These are phyloP conservation scores for Australoheros facetus DNA, from an alignment of 2,797 vertebrate genomes.

Conservation along the genomic window DNA sequence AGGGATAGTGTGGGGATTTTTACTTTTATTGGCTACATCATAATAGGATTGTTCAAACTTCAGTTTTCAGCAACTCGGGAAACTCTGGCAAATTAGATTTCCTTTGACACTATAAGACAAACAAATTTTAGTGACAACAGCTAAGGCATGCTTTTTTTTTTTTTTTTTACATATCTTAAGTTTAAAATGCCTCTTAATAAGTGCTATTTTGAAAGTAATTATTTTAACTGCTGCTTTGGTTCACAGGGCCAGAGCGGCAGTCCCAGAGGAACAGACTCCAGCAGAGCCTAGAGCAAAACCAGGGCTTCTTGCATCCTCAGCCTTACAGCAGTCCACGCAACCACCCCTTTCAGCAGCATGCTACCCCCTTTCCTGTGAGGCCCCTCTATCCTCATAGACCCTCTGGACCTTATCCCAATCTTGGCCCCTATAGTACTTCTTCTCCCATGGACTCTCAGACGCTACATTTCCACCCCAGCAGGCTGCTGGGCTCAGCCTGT, in stretches of 20 bases:
- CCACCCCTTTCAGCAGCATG: slow-evolving; percentile 83
- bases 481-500: slow-evolving; percentile 74
- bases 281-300: slow-evolving; percentile 84
- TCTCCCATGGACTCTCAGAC: slow-evolving; percentile 82
- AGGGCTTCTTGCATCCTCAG: slow-evolving; percentile 87
- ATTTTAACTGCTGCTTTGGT: slow-evolving; percentile 42
- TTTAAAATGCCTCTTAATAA: background rate
- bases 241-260: slow-evolving; percentile 85
- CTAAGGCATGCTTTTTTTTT: background rate
- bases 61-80: too few relatives aligned
- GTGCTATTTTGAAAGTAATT: background rate
- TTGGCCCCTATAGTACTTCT: slow-evolving; percentile 84
- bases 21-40: background rate
- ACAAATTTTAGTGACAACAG: background rate
- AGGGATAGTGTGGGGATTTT: too few relatives aligned
- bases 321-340: slow-evolving; percentile 82
- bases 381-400: slow-evolving; percentile 82
- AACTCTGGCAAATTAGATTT: background rate
- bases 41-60: too few relatives aligned
- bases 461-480: slow-evolving; percentile 82
- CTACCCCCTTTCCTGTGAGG: slow-evolving; percentile 82
- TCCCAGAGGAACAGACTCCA: slow-evolving; percentile 77
- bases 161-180: background rate
- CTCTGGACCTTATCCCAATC: slow-evolving; percentile 74
- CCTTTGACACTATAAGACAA: background rate